Percentiles rank a stretch among this genome's conserved stretches.
These are phyloP conservation scores for Esox masquinongy DNA, from an alignment of 2,797 vertebrate genomes.

Conservation along the genomic window DNA sequence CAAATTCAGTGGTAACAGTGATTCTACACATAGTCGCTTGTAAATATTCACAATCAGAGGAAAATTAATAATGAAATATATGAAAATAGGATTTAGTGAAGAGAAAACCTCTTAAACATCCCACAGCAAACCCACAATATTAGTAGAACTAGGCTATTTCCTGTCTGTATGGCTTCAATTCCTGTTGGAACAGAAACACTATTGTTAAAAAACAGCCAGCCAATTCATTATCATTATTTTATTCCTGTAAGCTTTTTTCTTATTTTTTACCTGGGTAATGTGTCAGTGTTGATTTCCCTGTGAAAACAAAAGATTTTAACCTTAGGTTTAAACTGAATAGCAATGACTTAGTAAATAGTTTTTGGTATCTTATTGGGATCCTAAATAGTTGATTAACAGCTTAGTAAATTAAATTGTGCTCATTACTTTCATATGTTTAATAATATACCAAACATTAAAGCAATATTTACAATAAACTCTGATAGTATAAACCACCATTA, in stretches of 20 bases:
- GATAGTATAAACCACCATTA: background rate
- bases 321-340: background rate
- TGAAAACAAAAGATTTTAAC: slow-evolving; percentile 22
- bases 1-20: background rate
- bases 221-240: background rate
- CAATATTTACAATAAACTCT: background rate
- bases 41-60: background rate
- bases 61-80: background rate
- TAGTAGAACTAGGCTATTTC: background rate
- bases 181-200: slow-evolving; percentile 38
- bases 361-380: background rate
- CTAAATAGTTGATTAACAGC: background rate
- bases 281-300: slow-evolving; percentile 75
- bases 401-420: background rate
- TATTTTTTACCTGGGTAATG: slow-evolving; percentile 66
- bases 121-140: background rate
- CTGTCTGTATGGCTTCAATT: slow-evolving; percentile 41
- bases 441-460: background rate
- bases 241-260: background rate
- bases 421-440: background rate
- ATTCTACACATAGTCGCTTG: background rate
- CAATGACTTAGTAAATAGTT: background rate
- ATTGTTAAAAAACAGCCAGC: background rate
- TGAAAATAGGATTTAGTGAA: background rate
- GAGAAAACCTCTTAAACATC: background rate